Percentiles rank a stretch among this genome's conserved stretches.
These are phyloP conservation scores for Drosophila conformis DNA, from an alignment of 2,888 invertebrate species.

Conservation along the genomic window DNA sequence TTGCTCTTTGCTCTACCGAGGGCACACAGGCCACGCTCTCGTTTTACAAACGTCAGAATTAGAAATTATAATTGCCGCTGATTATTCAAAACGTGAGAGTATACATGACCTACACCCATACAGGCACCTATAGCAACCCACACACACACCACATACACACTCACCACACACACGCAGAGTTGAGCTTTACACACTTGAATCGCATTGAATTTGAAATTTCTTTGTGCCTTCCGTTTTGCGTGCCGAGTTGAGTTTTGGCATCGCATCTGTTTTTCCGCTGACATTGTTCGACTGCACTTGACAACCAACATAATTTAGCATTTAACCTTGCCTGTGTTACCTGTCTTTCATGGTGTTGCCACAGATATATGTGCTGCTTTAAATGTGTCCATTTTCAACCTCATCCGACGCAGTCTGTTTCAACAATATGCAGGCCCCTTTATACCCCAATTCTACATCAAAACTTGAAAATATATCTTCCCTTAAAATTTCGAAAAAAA, in stretches of 20 bases:
- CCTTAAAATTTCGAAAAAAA: too few relatives aligned
- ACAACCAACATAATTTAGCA: conserved; percentile 60
- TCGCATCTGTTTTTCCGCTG: conserved; percentile 51
- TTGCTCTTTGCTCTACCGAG: conserved; percentile 29
- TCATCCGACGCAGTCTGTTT: conserved; percentile 8
- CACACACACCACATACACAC: neutral
- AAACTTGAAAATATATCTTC: neutral
- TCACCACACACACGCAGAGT: neutral
- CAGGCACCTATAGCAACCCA: conserved; percentile 15
- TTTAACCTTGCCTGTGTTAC: conserved; percentile 55
- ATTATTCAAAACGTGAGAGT: conserved; percentile 69
- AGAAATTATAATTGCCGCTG: conserved; percentile 77
- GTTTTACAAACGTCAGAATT: conserved; percentile 73
- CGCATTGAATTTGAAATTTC: conserved; percentile 68
- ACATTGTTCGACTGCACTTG: conserved; percentile 71
- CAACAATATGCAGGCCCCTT: neutral
- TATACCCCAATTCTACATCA: neutral
- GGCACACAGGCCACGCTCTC: conserved; percentile 29
- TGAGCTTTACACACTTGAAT: conserved; percentile 52
- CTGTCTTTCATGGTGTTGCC: neutral
- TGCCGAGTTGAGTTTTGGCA: conserved; percentile 23
- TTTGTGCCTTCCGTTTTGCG: conserved; percentile 33
- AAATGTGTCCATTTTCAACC: conserved; percentile 23
- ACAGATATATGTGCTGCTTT: conserved; percentile 9
- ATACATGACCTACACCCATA: conserved; percentile 72